Conservation (phyloP, 2,113 vertebrate genomes). For the Anhinga rufa region DNA sequence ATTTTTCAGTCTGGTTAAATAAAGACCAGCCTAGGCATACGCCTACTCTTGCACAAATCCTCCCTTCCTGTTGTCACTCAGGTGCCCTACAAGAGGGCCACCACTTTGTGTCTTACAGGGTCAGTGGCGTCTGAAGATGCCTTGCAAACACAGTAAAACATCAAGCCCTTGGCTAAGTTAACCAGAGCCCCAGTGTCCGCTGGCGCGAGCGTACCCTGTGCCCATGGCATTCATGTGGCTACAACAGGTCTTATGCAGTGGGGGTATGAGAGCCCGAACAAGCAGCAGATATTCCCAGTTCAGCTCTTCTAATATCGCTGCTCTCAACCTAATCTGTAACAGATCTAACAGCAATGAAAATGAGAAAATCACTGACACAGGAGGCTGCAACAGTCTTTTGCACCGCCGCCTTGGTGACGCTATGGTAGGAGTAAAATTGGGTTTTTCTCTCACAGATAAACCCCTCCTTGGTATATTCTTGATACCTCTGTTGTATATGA, state of each 20-base stretch:
- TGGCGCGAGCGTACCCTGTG: fast-evolving
- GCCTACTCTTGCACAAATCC: neutral
- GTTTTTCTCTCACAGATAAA: neutral
- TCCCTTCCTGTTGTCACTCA: neutral
- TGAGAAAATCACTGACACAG: neutral
- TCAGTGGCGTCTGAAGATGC: neutral
- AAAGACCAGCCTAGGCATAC: neutral
- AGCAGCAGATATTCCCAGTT: neutral
- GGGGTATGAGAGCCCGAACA: fast-evolving
- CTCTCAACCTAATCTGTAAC: neutral
- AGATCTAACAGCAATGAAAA: neutral
- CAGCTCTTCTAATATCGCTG: neutral
- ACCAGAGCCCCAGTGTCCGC: neutral
- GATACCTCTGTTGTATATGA: neutral
- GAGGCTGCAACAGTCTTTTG: neutral
- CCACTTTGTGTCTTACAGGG: neutral
- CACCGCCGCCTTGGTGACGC: neutral
- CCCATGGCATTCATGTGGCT: fast-evolving
- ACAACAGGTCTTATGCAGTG: neutral
- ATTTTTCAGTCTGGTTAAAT: neutral
- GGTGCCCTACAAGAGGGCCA: fast-evolving
- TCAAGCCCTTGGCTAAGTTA: neutral
- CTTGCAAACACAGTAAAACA: neutral
- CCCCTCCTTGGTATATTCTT: neutral
- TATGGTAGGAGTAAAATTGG: neutral